A percentile compares a stretch with the other conserved stretches of the same genome.
phyloP scores from a whole-genome alignment of 2,797 vertebrate species.

The Antrozous pallidus region DNA sequence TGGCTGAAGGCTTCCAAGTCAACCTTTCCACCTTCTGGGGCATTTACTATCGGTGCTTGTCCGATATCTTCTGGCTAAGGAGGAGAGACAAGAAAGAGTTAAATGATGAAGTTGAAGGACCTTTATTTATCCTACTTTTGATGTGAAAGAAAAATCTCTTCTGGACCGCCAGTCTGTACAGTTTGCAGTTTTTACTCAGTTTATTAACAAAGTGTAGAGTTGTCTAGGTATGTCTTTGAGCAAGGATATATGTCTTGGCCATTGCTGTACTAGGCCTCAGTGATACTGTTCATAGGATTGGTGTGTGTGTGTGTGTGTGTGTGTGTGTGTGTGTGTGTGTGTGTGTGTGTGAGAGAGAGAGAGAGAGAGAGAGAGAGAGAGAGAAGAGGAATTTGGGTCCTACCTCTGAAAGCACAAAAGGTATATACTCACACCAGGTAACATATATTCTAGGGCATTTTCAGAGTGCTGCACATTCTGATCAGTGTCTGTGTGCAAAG shows the following conservation, averaged over 20 bases:
- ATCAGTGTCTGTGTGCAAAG: not conserved
- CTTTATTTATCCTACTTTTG: not conserved
- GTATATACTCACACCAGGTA: not conserved
- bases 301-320: no score
- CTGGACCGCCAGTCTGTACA: not conserved
- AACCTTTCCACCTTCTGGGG: slow-evolving; percentile 96
- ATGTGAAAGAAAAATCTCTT: not conserved
- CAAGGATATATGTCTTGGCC: not conserved
- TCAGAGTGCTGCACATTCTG: not conserved
- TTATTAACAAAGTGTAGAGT: not conserved
- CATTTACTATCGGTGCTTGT: slow-evolving; percentile 93
- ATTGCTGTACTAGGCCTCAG: not conserved
- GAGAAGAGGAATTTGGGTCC: not conserved
- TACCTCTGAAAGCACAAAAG: not conserved
- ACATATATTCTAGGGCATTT: not conserved
- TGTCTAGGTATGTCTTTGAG: not conserved
- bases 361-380: not conserved
- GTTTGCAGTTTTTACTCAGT: not conserved
- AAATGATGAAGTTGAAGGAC: slow-evolving; percentile 44
- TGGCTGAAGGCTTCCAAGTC: slow-evolving; percentile 99
- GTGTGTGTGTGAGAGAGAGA: not conserved
- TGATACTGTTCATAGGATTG: not conserved
- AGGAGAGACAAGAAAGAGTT: slow-evolving; percentile 90
- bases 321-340: no score
- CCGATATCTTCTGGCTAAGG: slow-evolving; percentile 97